phyloP scores from a whole-genome alignment of 2,888 invertebrate species.

The Chesias legatella region DNA sequence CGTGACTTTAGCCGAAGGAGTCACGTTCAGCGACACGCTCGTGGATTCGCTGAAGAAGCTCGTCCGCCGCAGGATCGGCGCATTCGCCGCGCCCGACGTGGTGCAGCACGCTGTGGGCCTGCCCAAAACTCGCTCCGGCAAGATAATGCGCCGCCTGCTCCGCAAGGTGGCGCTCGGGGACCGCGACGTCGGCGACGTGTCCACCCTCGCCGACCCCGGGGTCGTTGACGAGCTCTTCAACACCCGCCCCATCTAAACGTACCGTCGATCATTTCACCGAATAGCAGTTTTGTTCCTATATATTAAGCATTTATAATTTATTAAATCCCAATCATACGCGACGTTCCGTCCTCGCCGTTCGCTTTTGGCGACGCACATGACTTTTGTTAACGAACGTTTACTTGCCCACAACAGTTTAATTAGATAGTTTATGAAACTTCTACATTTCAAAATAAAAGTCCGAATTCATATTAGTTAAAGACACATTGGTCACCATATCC shows the following conservation, averaged over 20 bases:
- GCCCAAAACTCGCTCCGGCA: constrained; percentile 98
- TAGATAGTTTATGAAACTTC: too few species aligned
- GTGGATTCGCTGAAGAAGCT: constrained; percentile 85
- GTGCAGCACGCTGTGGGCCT: constrained; percentile 96
- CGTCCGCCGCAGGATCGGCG: constrained; percentile 95
- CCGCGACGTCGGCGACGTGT: constrained; percentile 93
- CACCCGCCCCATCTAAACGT: constrained; percentile 76
- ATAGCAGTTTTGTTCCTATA: constrained; percentile 5
- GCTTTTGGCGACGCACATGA: constrained; percentile 2
- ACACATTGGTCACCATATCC: too few species aligned
- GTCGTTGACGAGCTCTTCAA: constrained; percentile 91
- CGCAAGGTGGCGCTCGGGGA: constrained; percentile 96
- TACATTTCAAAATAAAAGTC: too few species aligned
- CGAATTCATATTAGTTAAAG: too few species aligned
- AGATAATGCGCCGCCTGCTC: constrained; percentile 97
- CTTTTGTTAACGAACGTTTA: constrained; percentile 1
- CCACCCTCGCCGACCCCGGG: constrained; percentile 95
- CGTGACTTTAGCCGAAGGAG: constrained; percentile 92
- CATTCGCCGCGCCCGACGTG: constrained; percentile 96
- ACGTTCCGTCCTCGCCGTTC: constrained; percentile 17
- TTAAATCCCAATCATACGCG: constrained; percentile 2
- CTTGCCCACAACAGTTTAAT: not conserved
- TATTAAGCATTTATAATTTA: constrained; percentile 10
- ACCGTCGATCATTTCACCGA: not conserved
- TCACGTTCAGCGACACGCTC: constrained; percentile 84